Conservation (phyloP, 2,888 invertebrate genomes). For the Empis stercorea region DNA sequence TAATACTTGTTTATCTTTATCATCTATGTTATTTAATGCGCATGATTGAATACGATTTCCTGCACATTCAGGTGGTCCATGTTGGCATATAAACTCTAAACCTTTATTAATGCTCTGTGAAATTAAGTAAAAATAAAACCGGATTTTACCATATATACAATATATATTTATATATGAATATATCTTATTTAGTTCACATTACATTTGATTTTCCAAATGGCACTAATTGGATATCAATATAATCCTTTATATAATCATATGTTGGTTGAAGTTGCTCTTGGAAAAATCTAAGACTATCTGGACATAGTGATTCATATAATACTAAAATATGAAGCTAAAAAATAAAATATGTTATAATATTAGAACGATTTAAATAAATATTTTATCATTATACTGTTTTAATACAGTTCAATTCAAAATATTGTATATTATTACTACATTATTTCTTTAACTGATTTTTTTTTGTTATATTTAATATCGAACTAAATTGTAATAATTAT, state of each 20-base stretch:
- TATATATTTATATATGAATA: too few relatives aligned
- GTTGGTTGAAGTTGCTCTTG: conserved; percentile 41
- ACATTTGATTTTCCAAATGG: conserved; percentile 55
- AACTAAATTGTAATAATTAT: too few relatives aligned
- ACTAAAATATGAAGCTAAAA: conserved; percentile 40
- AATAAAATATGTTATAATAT: neutral
- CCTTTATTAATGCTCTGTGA: conserved; percentile 28
- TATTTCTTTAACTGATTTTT: too few relatives aligned
- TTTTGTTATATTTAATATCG: too few relatives aligned
- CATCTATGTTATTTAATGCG: conserved; percentile 33
- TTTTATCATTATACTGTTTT: too few relatives aligned
- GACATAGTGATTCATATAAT: conserved; percentile 48
- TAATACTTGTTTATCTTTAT: conserved; percentile 27
- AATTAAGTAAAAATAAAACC: neutral
- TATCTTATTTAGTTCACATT: too few relatives aligned
- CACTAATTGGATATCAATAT: conserved; percentile 41
- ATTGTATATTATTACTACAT: too few relatives aligned
- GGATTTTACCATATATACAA: too few relatives aligned
- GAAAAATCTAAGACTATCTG: conserved; percentile 47
- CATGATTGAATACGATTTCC: conserved; percentile 53
- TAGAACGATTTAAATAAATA: too few relatives aligned
- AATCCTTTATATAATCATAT: conserved; percentile 37
- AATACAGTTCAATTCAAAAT: too few relatives aligned
- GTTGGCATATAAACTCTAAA: conserved; percentile 45
- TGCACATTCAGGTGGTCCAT: conserved; percentile 47